Evolutionary conservation across 2,113 vertebrate species (phyloP).

Genomic region (Podarcis raffonei): DNA sequence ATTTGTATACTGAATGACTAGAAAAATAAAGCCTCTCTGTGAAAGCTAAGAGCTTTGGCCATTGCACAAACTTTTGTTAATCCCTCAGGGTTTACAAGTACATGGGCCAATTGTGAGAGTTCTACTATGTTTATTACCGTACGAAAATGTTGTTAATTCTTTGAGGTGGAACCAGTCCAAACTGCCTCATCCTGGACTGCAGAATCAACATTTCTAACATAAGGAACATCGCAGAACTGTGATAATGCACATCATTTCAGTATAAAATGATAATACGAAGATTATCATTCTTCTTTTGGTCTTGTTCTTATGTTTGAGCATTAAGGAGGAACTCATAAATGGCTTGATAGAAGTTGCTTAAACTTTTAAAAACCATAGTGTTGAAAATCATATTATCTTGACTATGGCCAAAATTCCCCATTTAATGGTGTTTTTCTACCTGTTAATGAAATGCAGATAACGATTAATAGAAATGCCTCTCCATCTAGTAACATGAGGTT

Average conservation of each 20-base stretch:
- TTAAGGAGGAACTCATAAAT: not conserved
- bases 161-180: not conserved
- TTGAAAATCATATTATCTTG: not conserved
- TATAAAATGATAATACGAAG: not conserved
- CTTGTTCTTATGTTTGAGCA: not conserved
- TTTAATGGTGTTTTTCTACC: not conserved
- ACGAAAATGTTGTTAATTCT: not conserved
- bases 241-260: not conserved
- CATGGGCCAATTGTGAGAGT: not conserved
- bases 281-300: not conserved
- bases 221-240: not conserved
- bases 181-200: not conserved
- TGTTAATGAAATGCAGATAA: not conserved
- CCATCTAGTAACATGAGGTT: not conserved
- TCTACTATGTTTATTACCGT: not conserved
- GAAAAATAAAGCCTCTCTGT: not conserved
- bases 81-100: not conserved
- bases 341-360: not conserved
- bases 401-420: not conserved
- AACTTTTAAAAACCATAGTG: not conserved
- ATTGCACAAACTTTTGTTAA: not conserved
- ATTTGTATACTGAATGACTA: constrained; percentile 12
- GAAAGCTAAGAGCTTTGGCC: not conserved
- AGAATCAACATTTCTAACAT: constrained; percentile 8
- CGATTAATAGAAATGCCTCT: not conserved